Evolutionary conservation across 2,113 vertebrate genomes (phyloP).

Genomic region (Cranoglanis bouderius): DNA sequence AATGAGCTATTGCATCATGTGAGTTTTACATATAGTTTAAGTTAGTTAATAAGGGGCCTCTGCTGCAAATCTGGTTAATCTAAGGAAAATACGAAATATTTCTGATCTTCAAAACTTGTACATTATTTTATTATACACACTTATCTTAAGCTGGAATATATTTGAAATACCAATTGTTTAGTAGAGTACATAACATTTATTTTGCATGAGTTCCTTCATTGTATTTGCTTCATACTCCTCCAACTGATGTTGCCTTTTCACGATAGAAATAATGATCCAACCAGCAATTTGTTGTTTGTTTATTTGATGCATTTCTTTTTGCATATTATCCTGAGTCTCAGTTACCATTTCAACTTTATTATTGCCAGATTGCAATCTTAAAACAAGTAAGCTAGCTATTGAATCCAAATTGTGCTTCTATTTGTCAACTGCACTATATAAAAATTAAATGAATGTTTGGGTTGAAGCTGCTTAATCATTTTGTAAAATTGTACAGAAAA

Average conservation of each 20-base stretch:
- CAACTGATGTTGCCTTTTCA: constrained; percentile 47
- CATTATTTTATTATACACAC: constrained; percentile 17
- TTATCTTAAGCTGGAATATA: constrained; percentile 15
- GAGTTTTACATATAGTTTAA: constrained; percentile 83
- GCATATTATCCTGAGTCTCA: constrained; percentile 21
- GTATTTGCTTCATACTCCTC: constrained; percentile 11
- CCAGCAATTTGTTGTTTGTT: constrained; percentile 29
- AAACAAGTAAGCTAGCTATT: constrained; percentile 37
- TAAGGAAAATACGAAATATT: constrained; percentile 63
- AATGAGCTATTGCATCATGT: constrained; percentile 81
- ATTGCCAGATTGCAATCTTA: constrained; percentile 28
- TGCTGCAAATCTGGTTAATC: constrained; percentile 71
- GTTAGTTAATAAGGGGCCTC: constrained; percentile 76
- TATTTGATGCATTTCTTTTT: neutral
- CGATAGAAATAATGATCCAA: constrained; percentile 49
- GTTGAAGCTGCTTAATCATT: constrained; percentile 43
- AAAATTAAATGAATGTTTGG: constrained; percentile 39
- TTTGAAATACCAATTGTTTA: constrained; percentile 3
- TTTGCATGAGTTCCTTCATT: constrained; percentile 9
- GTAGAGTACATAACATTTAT: constrained; percentile 22
- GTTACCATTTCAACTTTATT: constrained; percentile 9
- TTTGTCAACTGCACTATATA: constrained; percentile 48
- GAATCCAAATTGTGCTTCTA: constrained; percentile 36
- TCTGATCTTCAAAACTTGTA: constrained; percentile 12
- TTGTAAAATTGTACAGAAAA: constrained; percentile 40